A percentile compares a stretch with the other conserved stretches of the same genome.
These are phyloP conservation scores for Eurytoma adleriae DNA, from an alignment of 2,888 invertebrate species.

Conservation along the genomic window DNA sequence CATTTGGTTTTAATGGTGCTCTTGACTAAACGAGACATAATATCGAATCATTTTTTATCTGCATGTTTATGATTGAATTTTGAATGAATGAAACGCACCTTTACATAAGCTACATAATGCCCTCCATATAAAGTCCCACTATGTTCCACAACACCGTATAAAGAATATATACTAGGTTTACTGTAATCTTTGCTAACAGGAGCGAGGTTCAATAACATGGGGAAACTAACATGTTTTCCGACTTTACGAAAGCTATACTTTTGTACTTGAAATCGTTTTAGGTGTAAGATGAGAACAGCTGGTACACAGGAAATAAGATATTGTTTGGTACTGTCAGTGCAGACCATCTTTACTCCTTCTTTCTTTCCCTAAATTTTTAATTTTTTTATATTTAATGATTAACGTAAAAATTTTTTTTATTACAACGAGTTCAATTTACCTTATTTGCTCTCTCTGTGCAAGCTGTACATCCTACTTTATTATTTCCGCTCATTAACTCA, in stretches of 20 bases:
- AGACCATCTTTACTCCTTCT: conserved; percentile 83
- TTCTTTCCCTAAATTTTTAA: conserved; percentile 75
- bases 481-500: conserved; percentile 93
- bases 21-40: conserved; percentile 72
- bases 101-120: conserved; percentile 96
- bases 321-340: conserved; percentile 89
- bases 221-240: conserved; percentile 91
- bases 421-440: conserved; percentile 62
- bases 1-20: conserved; percentile 80
- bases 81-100: conserved; percentile 77
- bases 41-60: conserved; percentile 1
- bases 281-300: conserved; percentile 93
- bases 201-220: conserved; percentile 89
- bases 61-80: neutral
- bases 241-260: conserved; percentile 85
- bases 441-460: conserved; percentile 87
- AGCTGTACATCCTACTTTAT: conserved; percentile 94
- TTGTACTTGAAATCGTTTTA: conserved; percentile 94
- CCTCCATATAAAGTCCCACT: conserved; percentile 93
- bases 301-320: conserved; percentile 94
- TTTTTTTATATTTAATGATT: neutral
- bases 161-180: conserved; percentile 84
- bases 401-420: no score
- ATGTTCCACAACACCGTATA: conserved; percentile 98
- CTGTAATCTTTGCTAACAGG: conserved; percentile 88